Conservation (phyloP, 2,888 invertebrate species). For the Ceratothoa steindachneri region DNA sequence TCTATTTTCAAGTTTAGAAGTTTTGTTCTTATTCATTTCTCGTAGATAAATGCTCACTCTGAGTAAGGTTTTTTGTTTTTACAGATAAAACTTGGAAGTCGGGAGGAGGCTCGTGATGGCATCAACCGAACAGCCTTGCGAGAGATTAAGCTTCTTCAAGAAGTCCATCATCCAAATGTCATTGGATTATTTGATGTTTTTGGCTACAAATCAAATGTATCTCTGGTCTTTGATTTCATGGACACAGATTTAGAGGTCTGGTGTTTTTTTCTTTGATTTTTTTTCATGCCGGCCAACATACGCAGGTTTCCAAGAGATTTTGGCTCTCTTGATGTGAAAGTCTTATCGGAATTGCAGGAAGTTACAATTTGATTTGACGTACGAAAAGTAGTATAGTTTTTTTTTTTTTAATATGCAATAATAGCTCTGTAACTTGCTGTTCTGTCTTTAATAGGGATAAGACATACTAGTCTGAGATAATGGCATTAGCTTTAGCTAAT, state of each 20-base stretch:
- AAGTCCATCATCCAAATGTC: conserved; percentile 87
- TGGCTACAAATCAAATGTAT: conserved; percentile 97
- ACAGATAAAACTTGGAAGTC: conserved; percentile 86
- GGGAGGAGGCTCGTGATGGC: conserved; percentile 92
- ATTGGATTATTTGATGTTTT: conserved; percentile 90
- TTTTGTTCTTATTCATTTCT: no score
- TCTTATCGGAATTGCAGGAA: neutral
- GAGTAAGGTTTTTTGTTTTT: conserved; percentile 52
- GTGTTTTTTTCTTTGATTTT: neutral
- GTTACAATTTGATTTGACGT: no score
- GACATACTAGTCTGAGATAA: no score
- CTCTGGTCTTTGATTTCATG: conserved; percentile 98
- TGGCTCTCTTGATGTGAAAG: neutral
- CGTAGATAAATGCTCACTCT: no score
- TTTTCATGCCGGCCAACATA: conserved; percentile 51
- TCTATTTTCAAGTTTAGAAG: no score
- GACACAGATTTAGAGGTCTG: conserved; percentile 89
- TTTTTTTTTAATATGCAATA: no score
- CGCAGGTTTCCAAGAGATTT: conserved; percentile 49
- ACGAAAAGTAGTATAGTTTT: no score
- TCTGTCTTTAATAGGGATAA: no score
- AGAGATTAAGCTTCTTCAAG: conserved; percentile 96
- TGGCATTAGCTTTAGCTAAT: no score
- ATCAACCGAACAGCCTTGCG: conserved; percentile 95
- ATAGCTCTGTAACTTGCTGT: no score